phyloP scores from a whole-genome alignment of 2,888 invertebrate genomes.

The Sceliomorpha sp. region DNA sequence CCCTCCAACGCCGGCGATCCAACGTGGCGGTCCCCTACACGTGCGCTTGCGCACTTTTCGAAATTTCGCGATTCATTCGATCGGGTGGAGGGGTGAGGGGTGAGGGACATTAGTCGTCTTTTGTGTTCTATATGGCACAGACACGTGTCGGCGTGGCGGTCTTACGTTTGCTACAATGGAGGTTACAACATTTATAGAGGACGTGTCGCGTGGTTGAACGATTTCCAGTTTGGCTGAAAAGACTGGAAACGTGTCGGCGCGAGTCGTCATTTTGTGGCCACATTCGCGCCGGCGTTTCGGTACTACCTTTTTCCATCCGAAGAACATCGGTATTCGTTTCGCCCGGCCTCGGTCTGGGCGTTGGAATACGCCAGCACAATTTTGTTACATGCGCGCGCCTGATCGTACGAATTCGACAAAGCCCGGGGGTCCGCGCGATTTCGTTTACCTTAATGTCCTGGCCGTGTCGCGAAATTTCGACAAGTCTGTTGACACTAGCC shows the following conservation, averaged over 20 bases:
- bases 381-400: not conserved
- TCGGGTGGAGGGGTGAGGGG: no score
- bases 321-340: not conserved
- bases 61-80: conserved; percentile 58
- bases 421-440: not conserved
- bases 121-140: conserved; percentile 37
- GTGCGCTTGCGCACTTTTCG: conserved; percentile 37
- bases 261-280: conserved; percentile 8
- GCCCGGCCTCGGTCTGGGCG: not conserved
- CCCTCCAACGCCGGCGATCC: conserved; percentile 52
- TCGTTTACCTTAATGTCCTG: conserved; percentile 1
- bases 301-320: not conserved
- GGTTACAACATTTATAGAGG: conserved; percentile 33
- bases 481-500: conserved; percentile 25
- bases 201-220: conserved; percentile 29
- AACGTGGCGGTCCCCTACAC: conserved; percentile 22
- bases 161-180: no score
- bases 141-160: conserved; percentile 48
- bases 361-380: not conserved
- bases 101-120: conserved; percentile 48
- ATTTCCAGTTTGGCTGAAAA: conserved; percentile 26
- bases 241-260: conserved; percentile 37
- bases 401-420: conserved; percentile 6
- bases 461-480: conserved; percentile 32
- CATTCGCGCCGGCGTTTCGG: no score